phyloP scores from a whole-genome alignment of 2,888 invertebrate species.

The Callyntrura sp. region DNA sequence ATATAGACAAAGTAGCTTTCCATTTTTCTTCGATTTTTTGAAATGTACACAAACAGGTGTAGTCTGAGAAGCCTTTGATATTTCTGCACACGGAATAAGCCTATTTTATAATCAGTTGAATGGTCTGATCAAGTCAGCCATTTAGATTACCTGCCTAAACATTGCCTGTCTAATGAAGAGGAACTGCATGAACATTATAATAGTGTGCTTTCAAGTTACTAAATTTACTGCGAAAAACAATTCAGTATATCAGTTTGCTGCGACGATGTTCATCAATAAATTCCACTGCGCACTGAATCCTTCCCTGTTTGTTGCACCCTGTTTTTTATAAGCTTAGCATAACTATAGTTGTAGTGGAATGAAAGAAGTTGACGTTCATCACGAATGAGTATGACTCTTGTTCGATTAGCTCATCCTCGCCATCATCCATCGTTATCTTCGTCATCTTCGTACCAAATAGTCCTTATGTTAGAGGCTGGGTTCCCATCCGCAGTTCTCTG shows the following conservation, averaged over 20 bases:
- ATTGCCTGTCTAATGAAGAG: too few relatives aligned
- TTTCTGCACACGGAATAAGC: not conserved
- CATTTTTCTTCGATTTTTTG: too few relatives aligned
- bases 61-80: too few relatives aligned
- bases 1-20: constrained; percentile 60
- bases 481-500: too few relatives aligned
- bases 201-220: not conserved
- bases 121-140: constrained; percentile 6
- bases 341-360: too few relatives aligned
- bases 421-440: not conserved
- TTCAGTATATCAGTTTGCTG: not conserved
- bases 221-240: constrained; percentile 12
- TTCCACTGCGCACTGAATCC: not conserved
- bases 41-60: not conserved
- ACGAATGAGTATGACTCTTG: constrained; percentile 40
- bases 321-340: not conserved
- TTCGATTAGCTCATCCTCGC: constrained; percentile 50
- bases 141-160: constrained; percentile 31
- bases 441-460: too few relatives aligned
- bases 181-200: constrained; percentile 4
- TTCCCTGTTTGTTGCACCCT: not conserved
- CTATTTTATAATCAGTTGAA: constrained; percentile 26
- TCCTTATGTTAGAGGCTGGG: too few relatives aligned
- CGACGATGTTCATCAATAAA: not conserved
- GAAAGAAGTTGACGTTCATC: too few relatives aligned